Evolutionary conservation across 1,140 invertebrate species (phyloP), one percentile per base, ranked within the genome.

Genomic region (Drosophila carrolli): DNA sequence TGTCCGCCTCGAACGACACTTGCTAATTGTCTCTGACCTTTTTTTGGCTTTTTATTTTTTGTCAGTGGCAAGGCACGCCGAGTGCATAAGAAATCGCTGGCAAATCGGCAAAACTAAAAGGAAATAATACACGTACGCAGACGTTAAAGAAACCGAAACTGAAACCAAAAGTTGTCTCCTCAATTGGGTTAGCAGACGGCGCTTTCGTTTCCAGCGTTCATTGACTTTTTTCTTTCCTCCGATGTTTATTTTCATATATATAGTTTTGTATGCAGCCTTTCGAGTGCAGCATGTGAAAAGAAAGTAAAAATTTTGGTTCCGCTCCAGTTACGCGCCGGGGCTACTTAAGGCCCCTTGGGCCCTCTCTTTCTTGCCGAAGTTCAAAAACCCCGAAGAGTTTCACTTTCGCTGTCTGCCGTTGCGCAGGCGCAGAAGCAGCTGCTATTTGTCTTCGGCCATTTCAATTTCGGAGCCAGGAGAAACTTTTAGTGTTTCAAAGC

Each of bases 11-110:
- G 65, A 83, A 83, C 83, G 84, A 72, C 84, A 89, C 84, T 89
- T 89, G 84, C 84, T 88, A 88, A 88, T 88, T 88, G 84, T 74
- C 66, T 84, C 58, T 84, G 84, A 89, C 84, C 84, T 89, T 89
- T 89, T 58, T 75, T 75, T 75, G 48, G 48, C 47, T 11, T 40
- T 58, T 53, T 58, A 48, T 66, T 53, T 65, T 59, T 61, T 81
- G 85, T 85, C 74, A 81, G 70, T 81, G 62, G 82, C 83, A 62
- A 78, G 59, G 82, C 78, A 88, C 83, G 75, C 60, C 62, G 60
- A 71, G 59, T 47, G 68, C 57, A 88, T 80, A 88, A 71, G 70
- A 66, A 83, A 66, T 50, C 57, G 53, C 47, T 60, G 62, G 61
- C 76, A 78, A 68, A 67, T 62, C 61, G 47, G 43, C 53, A 51